phyloP scores from a whole-genome alignment of 2,888 invertebrate species.

The Amphipoea oculea region DNA sequence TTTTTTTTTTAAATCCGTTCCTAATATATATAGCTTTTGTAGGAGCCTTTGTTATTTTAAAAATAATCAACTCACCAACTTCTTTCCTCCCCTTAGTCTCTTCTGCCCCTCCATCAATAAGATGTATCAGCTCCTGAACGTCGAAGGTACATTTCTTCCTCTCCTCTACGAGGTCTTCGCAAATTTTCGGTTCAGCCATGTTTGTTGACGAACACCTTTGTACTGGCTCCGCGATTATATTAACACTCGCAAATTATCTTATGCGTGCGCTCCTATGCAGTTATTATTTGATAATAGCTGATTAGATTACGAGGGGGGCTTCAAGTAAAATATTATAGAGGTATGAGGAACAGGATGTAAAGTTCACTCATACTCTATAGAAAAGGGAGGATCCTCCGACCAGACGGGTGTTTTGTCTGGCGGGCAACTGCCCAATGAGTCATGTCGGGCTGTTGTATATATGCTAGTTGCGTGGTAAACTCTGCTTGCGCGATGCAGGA shows the following conservation, averaged over 20 bases:
- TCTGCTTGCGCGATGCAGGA: no score
- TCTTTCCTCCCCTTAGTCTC: conserved; percentile 92
- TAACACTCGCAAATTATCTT: conserved; percentile 31
- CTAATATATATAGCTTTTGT: neutral
- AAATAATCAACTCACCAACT: conserved; percentile 74
- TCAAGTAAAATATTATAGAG: no score
- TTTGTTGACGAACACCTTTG: conserved; percentile 39
- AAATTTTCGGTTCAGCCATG: conserved; percentile 81
- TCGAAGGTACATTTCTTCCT: conserved; percentile 93
- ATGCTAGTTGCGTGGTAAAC: no score
- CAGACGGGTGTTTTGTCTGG: no score
- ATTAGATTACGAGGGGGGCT: no score
- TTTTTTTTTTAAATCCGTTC: neutral
- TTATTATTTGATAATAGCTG: conserved; percentile 34
- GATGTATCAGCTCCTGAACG: conserved; percentile 92
- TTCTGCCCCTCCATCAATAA: conserved; percentile 93
- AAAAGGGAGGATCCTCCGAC: no score
- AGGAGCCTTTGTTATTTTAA: neutral
- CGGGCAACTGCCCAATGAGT: no score
- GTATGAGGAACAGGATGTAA: no score
- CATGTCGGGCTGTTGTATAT: no score
- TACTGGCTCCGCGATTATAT: conserved; percentile 15
- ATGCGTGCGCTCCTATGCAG: neutral
- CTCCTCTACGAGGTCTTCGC: conserved; percentile 92
- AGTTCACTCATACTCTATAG: no score